Base-by-base conservation (phyloP, 2,113 vertebrate species). In the Embiotoca jacksoni region DNA sequence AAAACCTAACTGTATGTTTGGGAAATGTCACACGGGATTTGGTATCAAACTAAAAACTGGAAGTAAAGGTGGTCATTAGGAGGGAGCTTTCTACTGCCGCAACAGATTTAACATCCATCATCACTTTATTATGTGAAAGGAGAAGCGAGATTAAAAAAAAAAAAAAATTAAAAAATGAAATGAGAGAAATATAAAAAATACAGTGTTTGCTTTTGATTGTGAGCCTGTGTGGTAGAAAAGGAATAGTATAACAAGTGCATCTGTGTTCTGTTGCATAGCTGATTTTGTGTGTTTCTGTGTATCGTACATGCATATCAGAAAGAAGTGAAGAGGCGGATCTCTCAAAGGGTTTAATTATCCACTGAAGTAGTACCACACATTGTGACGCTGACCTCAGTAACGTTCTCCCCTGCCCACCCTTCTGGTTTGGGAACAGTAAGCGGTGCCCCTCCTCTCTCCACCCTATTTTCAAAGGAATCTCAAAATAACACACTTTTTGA, bases 311-410 rank as follows among this genome's bases (percentile, higher is more conserved):
- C 57, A 86, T 57, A 84, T 72, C 47, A 74, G 75, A 80, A 74
- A 36, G 67, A 78, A 67, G 55, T 80, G 41, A 69, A 77, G 68
- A 52, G 10, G 41, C 49, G 75, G 83, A 83, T 71, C 66, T 93
- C 91, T 92, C 89, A 75, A 50, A 75, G 86, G 92, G 88, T 92
- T 92, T 93, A 91, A 93, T 94, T 93, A 93, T 92, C 91, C 80
- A 72, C 84, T 80, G 81, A 88, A 87, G 67, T 64, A 75, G 82
- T 46, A 83, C 85, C 77, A 71, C 83, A 81, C 83, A 88, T 60
- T 84, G 89, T 81, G 87, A 85, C 82, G 77, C 65, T 90, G 86
- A 91, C 91, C 90, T 89, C 77, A 70, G 66, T 54, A 73, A 62
- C 73, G 16, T 31, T 66, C 76, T 81, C 58, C 70, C 53, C 66